Evolutionary conservation across 2,888 invertebrate genomes (phyloP), one percentile per base, ranked within the genome.

Genomic region (Cephus spinipes): DNA sequence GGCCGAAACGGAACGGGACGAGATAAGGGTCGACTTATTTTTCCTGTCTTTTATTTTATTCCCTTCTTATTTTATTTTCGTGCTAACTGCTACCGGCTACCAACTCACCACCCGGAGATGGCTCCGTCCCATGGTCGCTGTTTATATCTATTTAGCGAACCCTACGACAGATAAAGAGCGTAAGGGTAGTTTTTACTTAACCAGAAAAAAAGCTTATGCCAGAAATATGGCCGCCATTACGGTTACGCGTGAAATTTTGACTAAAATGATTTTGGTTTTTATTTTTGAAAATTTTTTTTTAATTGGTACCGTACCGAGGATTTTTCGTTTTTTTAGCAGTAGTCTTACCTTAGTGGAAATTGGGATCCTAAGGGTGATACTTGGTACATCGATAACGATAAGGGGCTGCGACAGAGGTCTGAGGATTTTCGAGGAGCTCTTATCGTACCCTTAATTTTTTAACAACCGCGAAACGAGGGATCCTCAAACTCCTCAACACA

Each of bases 11-110:
- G 86, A 86, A 89, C 87, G 87, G 87, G 87, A 87, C 87, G 89
- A 89, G 90, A 90, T 90, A 90, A 91, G 90, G 88, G 89, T 85
- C 90, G 89, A 89, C 89, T 91, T 90, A 89, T 90, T 90, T 90
- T 90, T 88, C 88, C 89, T 89, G 88, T 86, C 89, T 89, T 87
- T 88, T 88, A 84, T 89, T 90, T 87, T 86, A 84, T 85, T 85
- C 85, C 85, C 80, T 88, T 86, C 88, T 90, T 89, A 90, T 90
- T 90, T 90, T 89, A 89, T 90, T 90, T 90, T 85, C 83, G 87
- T 85, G 89, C 88, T 90, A 90, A 90, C 90, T 88, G 89, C 88
- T 85, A 85, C 88, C 77, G 84, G 85, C 85, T 81, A 81, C 83
- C 79, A 74, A 77, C 79, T 76, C 33, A 79, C 82, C 73, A 77